A percentile compares a stretch with the other conserved stretches of the same genome.
phyloP scores from a whole-genome alignment of 2,888 invertebrate species.

The Laspeyria flexula region DNA sequence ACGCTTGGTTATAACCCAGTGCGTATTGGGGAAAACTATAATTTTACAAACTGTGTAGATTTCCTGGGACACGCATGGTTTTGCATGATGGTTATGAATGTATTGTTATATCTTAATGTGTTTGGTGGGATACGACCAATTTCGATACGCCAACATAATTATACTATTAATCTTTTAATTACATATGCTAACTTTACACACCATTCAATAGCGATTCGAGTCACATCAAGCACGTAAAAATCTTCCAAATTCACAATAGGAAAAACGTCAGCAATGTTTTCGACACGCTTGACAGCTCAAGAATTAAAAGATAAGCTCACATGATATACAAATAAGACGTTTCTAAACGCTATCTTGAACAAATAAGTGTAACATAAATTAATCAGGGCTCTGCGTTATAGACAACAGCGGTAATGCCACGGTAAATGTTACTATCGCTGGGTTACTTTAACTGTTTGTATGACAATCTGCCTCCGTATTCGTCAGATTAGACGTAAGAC shows the following conservation, averaged over 20 bases:
- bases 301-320: constrained; percentile 84
- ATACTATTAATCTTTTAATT: too few species aligned
- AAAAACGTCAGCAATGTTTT: constrained; percentile 57
- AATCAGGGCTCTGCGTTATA: constrained; percentile 76
- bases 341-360: constrained; percentile 75
- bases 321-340: constrained; percentile 76
- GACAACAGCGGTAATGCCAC: constrained; percentile 77
- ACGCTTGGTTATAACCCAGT: too few species aligned
- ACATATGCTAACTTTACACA: too few species aligned
- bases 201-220: too few species aligned
- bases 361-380: constrained; percentile 81
- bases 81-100: too few species aligned
- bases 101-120: too few species aligned
- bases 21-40: too few species aligned
- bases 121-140: too few species aligned
- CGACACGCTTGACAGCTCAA: constrained; percentile 72
- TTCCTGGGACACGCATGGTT: too few species aligned
- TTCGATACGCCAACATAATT: too few species aligned
- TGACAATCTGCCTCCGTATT: constrained; percentile 71
- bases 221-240: too few species aligned
- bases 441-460: constrained; percentile 62
- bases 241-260: constrained; percentile 25
- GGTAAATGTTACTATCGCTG: constrained; percentile 77
- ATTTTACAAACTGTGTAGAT: too few species aligned
- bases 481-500: constrained; percentile 40